Base-by-base conservation (phyloP, 1,140 invertebrate species). In the Dinoponera quadriceps region DNA sequence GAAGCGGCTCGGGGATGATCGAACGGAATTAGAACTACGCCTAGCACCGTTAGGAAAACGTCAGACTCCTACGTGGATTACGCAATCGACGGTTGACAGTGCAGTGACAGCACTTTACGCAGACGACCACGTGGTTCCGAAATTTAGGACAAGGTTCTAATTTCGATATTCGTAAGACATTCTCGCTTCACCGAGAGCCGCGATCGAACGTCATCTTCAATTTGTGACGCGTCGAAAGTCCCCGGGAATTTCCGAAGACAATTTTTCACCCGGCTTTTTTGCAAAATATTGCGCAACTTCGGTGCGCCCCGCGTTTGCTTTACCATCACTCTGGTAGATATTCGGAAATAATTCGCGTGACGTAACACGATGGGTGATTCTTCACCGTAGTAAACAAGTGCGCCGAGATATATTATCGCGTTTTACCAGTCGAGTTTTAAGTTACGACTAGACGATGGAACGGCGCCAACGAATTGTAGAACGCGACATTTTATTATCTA, bases 101-200 rank as follows among this genome's bases (percentile, higher is more conserved):
- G 44, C 49, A 54, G 77, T 49, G 66, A 83, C 63, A 82, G 57
- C 77, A 86, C 73, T 78, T 85, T 69, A 72, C 20, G 66, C 71
- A 80, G 63, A 66, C 86, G 71, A 51, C 48, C 72, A 44, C 38
- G 11, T 44, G 38, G 3, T 11, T 57, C 14, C 74, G 51, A 75
- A 85, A 92, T 88, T 90, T 91, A 87, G 88, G 85, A 83, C 89
- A 78, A 73, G 80, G 91, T 92, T 93, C 92, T 93, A 93, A 92
- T 92, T 93, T 90, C 84, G 91, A 91, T 92, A 85, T 72, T 85
- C 86, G 54, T 75, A 91, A 69, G 88, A 71, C 88, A 27, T 33
- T 13, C 11, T 54, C 48, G 16, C 49, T 68, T 63, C 71, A 84
- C 25, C 11, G 25, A 82, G 22, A n/a, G 38, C 18, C 29, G 18